Conservation (phyloP, 2,888 invertebrate genomes). For the Oscheius sp. region DNA sequence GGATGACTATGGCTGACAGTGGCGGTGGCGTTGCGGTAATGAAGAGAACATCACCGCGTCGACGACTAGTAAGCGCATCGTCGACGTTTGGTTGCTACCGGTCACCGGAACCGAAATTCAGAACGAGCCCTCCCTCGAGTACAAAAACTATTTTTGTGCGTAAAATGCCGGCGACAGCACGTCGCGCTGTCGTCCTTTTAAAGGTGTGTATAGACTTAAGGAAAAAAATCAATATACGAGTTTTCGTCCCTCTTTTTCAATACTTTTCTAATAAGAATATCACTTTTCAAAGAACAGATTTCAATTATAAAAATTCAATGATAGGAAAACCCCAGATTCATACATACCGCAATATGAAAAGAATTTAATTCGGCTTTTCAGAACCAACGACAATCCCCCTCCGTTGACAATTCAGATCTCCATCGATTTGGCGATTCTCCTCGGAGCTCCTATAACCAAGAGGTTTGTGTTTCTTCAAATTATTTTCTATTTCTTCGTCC, state of each 20-base stretch:
- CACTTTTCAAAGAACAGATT: too few relatives aligned
- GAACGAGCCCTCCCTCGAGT: constrained; percentile 24
- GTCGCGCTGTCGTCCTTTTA: neutral
- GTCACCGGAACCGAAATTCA: constrained; percentile 26
- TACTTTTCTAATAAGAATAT: too few relatives aligned
- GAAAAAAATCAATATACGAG: too few relatives aligned
- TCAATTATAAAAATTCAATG: too few relatives aligned
- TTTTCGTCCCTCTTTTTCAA: too few relatives aligned
- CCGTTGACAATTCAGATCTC: constrained; percentile 34
- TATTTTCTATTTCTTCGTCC: neutral
- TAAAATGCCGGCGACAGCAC: neutral
- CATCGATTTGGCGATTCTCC: constrained; percentile 55
- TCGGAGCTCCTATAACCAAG: constrained; percentile 36
- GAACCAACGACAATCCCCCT: constrained; percentile 36
- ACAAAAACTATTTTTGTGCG: constrained; percentile 13
- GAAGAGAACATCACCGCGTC: constrained; percentile 28
- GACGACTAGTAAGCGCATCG: constrained; percentile 25
- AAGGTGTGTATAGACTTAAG: constrained; percentile 11
- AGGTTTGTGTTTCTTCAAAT: constrained; percentile 1
- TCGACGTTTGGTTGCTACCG: constrained; percentile 19
- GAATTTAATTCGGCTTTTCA: constrained; percentile 8
- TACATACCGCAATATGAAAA: neutral
- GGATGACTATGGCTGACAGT: neutral
- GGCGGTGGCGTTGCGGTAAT: constrained; percentile 13
- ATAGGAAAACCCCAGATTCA: too few relatives aligned